phyloP scores from a whole-genome alignment of 2,888 invertebrate species.

The Pycnomerus fuliginosus region DNA sequence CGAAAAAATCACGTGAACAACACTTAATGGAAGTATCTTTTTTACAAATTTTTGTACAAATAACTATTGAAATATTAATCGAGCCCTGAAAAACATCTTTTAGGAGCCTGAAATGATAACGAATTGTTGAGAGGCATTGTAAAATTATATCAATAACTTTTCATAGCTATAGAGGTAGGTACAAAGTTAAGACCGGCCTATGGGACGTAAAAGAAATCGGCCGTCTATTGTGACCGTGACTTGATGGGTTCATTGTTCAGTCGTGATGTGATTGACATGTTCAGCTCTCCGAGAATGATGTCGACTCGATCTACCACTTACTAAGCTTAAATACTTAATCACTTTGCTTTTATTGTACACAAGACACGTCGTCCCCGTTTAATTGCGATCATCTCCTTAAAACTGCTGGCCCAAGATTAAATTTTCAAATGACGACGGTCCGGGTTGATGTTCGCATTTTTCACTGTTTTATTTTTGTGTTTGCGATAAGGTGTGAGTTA shows the following conservation, averaged over 20 bases:
- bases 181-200: background rate
- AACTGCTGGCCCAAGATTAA: too few relatives aligned
- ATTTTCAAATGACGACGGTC: too few relatives aligned
- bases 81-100: background rate
- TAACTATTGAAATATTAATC: slow-evolving; percentile 1
- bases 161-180: background rate
- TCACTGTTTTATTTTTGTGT: too few relatives aligned
- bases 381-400: too few relatives aligned
- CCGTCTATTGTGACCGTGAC: slow-evolving; percentile 29
- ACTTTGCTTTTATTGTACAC: slow-evolving; percentile 19
- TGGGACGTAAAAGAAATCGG: slow-evolving; percentile 1
- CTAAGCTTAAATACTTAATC: slow-evolving; percentile 48
- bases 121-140: background rate
- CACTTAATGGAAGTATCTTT: too few relatives aligned
- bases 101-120: background rate
- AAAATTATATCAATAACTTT: background rate
- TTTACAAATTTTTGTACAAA: background rate
- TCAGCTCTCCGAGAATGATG: slow-evolving; percentile 41
- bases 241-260: slow-evolving; percentile 41
- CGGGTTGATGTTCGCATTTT: too few relatives aligned
- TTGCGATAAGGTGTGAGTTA: slow-evolving; percentile 26
- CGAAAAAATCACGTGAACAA: too few relatives aligned
- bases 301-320: slow-evolving; percentile 48
- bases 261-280: slow-evolving; percentile 40
- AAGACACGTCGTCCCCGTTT: too few relatives aligned